phyloP scores from a whole-genome alignment of 1,140 invertebrate species.

The Drosophila mauritiana region DNA sequence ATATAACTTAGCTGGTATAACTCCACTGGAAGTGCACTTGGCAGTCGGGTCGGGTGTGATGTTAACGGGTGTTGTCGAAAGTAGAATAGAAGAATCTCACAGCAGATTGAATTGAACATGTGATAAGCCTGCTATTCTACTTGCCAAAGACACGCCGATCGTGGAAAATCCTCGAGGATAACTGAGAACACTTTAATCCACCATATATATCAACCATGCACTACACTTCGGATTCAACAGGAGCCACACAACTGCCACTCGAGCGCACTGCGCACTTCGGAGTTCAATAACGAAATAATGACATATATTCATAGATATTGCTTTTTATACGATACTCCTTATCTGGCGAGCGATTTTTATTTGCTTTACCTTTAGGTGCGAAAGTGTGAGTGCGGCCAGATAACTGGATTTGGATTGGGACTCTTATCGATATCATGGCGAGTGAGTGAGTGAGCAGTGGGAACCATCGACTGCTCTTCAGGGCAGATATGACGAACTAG shows the following conservation, averaged over 20 bases:
- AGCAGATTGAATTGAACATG: constrained; percentile 59
- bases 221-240: not conserved
- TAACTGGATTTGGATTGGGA: constrained; percentile 77
- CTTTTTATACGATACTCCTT: constrained; percentile 80
- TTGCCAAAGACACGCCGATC: constrained; percentile 69
- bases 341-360: constrained; percentile 68
- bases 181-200: constrained; percentile 6
- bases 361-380: constrained; percentile 67
- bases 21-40: not conserved
- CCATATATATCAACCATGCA: not conserved
- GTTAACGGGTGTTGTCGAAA: constrained; percentile 75
- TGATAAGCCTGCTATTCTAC: constrained; percentile 83
- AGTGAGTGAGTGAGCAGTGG: constrained; percentile 8
- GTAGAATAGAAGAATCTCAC: constrained; percentile 83
- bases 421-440: constrained; percentile 65
- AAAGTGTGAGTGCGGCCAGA: constrained; percentile 56
- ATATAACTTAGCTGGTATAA: not conserved
- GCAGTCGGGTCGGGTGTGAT: constrained; percentile 2
- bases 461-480: constrained; percentile 17
- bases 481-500: constrained; percentile 52
- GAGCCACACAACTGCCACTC: constrained; percentile 9
- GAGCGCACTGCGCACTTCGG: constrained; percentile 61
- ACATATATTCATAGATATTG: constrained; percentile 83
- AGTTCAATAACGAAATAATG: constrained; percentile 83
- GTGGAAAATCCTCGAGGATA: constrained; percentile 14